Conservation (phyloP, 1,140 invertebrate genomes). For the Eumaeus atala region DNA sequence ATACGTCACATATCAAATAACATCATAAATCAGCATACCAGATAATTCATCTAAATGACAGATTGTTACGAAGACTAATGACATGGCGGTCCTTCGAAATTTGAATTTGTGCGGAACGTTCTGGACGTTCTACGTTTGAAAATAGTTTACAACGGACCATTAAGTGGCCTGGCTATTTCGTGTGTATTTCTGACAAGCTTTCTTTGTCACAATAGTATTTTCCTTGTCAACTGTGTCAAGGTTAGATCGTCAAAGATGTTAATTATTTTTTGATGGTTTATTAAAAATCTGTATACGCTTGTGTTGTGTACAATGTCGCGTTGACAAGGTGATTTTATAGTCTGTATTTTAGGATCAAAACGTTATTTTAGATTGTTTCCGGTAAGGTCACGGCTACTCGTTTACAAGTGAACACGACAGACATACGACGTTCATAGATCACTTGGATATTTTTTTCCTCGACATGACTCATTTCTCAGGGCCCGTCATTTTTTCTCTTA, state of each 20-base stretch:
- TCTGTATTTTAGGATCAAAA: conserved; percentile 7
- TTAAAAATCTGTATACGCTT: neutral
- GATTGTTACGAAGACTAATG: conserved; percentile 2
- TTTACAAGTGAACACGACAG: no score
- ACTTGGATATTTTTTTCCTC: no score
- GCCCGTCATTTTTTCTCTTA: no score
- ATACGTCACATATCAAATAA: neutral
- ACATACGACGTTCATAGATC: no score
- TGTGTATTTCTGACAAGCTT: neutral
- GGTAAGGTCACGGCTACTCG: neutral
- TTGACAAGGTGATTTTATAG: conserved; percentile 5
- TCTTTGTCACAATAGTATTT: conserved; percentile 6
- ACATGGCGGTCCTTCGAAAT: neutral
- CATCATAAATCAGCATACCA: neutral
- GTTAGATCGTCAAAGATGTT: conserved; percentile 1
- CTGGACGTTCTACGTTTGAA: neutral
- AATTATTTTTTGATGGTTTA: neutral
- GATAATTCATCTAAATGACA: conserved; percentile 10
- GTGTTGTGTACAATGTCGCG: neutral
- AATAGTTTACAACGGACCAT: conserved; percentile 8
- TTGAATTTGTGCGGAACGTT: conserved; percentile 1
- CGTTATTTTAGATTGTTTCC: neutral
- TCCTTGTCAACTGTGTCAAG: conserved; percentile 5
- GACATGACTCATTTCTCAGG: no score
- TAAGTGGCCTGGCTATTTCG: neutral